Conservation (phyloP, 2,797 vertebrate genomes). For the Hydrolagus colliei region DNA sequence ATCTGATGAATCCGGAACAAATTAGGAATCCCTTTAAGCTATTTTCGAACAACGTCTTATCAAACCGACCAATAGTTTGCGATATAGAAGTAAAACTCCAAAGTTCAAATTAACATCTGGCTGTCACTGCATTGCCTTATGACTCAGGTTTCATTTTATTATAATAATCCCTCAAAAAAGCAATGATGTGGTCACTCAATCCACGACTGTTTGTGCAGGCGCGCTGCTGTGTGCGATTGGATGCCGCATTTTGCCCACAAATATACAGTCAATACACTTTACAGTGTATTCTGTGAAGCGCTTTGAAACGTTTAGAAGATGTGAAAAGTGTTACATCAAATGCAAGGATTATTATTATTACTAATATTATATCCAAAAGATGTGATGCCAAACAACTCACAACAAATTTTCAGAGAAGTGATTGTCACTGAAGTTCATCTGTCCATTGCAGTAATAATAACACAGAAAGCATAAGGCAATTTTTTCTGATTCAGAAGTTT, state of each 20-base stretch:
- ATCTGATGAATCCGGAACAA: conserved; percentile 63
- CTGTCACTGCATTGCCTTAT: neutral
- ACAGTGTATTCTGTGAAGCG: no score
- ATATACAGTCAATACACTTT: no score
- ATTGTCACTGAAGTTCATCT: neutral
- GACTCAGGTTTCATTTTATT: neutral
- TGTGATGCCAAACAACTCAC: neutral
- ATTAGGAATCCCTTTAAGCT: conserved; percentile 68
- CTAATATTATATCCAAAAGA: neutral
- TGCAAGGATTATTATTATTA: no score
- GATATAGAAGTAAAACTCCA: neutral
- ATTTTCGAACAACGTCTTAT: conserved; percentile 60
- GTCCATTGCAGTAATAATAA: conserved; percentile 1
- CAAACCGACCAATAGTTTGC: conserved; percentile 53
- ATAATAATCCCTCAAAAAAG: no score
- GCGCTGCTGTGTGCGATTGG: no score
- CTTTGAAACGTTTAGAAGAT: no score
- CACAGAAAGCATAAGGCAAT: conserved; percentile 33
- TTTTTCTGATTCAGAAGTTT: conserved; percentile 39
- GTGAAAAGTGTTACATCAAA: no score
- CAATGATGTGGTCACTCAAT: no score
- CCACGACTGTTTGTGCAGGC: no score
- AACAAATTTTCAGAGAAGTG: neutral
- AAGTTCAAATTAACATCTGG: neutral
- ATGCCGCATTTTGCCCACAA: no score